phyloP scores from a whole-genome alignment of 2,113 vertebrate genomes.

The Myodes glareolus region DNA sequence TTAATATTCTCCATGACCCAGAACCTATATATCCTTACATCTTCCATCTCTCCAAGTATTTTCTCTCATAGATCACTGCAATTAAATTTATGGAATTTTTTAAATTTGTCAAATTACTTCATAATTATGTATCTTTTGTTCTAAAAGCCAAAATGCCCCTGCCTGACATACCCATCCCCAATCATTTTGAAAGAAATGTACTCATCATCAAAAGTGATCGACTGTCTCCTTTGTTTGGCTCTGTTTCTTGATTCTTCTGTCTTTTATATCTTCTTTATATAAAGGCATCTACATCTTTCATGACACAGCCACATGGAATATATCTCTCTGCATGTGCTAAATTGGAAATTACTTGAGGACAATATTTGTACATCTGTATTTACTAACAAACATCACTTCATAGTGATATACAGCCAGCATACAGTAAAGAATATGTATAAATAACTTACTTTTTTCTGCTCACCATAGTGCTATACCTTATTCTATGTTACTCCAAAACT shows the following conservation, averaged over 20 bases:
- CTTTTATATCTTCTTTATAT: background rate
- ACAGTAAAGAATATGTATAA: background rate
- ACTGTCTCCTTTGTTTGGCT: background rate
- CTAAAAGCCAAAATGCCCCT: background rate
- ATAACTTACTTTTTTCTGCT: background rate
- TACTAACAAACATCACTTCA: background rate
- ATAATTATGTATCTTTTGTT: background rate
- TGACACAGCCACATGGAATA: background rate
- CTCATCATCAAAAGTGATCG: background rate
- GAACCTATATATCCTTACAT: too few species aligned
- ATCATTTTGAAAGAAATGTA: background rate
- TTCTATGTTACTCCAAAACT: background rate
- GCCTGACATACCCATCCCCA: background rate
- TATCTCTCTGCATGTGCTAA: background rate
- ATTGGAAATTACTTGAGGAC: background rate
- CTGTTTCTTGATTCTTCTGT: background rate
- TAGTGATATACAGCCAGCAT: background rate
- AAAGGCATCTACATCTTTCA: background rate
- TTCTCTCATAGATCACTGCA: background rate
- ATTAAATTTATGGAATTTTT: background rate
- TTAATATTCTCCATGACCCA: background rate
- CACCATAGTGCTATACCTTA: background rate
- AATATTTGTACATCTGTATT: background rate
- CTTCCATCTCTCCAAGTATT: background rate
- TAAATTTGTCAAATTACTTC: background rate